Evolutionary conservation across 2,113 vertebrate genomes (phyloP).

Genomic region (Lagopus leucura): DNA sequence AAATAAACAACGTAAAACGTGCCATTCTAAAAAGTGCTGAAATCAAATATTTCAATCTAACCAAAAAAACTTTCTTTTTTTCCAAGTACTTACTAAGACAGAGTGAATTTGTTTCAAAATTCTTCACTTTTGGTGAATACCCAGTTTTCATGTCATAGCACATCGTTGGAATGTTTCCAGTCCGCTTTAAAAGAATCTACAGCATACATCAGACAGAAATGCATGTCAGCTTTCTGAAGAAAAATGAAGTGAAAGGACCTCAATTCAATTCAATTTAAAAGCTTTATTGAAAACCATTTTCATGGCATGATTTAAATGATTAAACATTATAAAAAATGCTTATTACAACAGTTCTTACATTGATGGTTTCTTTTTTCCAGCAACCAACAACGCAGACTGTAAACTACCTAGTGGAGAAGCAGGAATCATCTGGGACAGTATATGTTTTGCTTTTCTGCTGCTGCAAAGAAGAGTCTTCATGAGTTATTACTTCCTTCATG

Average conservation of each 20-base stretch:
- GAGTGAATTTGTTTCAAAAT: neutral
- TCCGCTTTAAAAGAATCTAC: neutral
- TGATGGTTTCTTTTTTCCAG: constrained; percentile 63
- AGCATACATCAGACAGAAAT: neutral
- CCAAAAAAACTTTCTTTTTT: neutral
- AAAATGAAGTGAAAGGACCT: neutral
- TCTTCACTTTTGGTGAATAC: neutral
- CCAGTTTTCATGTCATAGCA: neutral
- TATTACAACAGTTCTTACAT: neutral
- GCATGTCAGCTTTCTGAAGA: neutral
- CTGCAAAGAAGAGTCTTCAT: constrained; percentile 97
- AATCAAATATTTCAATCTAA: neutral
- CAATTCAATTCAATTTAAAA: neutral
- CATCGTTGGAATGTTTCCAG: neutral
- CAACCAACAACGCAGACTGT: constrained; percentile 79
- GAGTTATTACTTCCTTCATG: constrained; percentile 98
- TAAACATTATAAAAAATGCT: neutral
- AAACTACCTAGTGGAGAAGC: constrained; percentile 92
- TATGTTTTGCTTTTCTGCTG: constrained; percentile 96
- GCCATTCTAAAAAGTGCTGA: neutral
- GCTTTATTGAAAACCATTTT: neutral
- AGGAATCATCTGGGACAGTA: constrained; percentile 99
- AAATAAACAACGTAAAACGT: neutral
- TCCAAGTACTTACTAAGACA: neutral
- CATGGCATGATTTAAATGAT: neutral